A percentile compares a stretch with the other conserved stretches of the same genome.
Evolutionary conservation across 2,888 invertebrate genomes (phyloP).

Genomic region (Zootermopsis nevadensis): DNA sequence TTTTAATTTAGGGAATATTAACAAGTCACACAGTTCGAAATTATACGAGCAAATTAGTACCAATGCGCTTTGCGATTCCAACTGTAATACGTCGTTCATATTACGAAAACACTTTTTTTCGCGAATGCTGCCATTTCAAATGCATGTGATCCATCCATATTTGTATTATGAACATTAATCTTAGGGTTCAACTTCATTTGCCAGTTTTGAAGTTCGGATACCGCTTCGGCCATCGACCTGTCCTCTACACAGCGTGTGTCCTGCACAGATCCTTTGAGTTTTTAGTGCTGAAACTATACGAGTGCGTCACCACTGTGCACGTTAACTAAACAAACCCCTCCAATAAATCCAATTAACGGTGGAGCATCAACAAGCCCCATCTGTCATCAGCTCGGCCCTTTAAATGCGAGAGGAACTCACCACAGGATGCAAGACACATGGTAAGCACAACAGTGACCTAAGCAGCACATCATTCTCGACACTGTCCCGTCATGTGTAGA

Average conservation of each 20-base stretch:
- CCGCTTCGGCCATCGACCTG: neutral
- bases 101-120: too few relatives aligned
- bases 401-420: neutral
- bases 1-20: too few relatives aligned
- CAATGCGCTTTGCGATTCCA: too few relatives aligned
- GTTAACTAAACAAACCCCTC: neutral
- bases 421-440: neutral
- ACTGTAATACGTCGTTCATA: too few relatives aligned
- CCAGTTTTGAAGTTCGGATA: neutral
- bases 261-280: neutral
- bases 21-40: too few relatives aligned
- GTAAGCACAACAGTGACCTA: neutral
- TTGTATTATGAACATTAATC: too few relatives aligned
- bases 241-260: neutral
- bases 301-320: too few relatives aligned
- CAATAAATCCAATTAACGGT: neutral
- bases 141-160: too few relatives aligned
- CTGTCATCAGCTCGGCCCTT: neutral
- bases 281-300: neutral
- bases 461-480: neutral
- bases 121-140: too few relatives aligned
- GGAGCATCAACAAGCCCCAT: neutral
- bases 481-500: too few relatives aligned
- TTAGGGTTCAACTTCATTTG: too few relatives aligned
- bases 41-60: too few relatives aligned